Conservation (phyloP, 2,888 invertebrate genomes). For the Tortricodes alternella region DNA sequence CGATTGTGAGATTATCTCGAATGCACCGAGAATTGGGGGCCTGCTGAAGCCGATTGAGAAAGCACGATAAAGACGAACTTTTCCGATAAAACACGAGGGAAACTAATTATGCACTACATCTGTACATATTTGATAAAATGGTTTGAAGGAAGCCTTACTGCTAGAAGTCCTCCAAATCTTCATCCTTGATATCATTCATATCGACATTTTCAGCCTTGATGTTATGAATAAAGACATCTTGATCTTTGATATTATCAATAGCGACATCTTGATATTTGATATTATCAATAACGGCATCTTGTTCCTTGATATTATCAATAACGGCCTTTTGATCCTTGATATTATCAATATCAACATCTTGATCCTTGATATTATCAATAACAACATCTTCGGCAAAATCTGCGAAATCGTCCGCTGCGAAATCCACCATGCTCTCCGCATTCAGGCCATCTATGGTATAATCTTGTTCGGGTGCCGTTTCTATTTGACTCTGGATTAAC, state of each 20-base stretch:
- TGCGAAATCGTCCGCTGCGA: not conserved
- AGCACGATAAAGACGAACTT: no score
- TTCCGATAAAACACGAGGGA: no score
- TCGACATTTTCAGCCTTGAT: slow-evolving; percentile 28
- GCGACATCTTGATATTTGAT: no score
- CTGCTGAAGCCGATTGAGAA: no score
- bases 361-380: not conserved
- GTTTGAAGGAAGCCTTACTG: not conserved
- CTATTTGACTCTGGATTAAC: slow-evolving; percentile 10
- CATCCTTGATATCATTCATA: slow-evolving; percentile 40
- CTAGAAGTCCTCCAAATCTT: slow-evolving; percentile 63
- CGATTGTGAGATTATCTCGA: no score
- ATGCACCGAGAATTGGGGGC: no score
- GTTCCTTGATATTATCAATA: slow-evolving; percentile 25
- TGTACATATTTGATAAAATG: not conserved
- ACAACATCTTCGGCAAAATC: not conserved
- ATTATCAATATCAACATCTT: slow-evolving; percentile 26
- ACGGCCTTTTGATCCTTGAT: slow-evolving; percentile 1
- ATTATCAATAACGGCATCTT: slow-evolving; percentile 16
- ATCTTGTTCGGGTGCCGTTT: not conserved
- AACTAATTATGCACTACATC: no score
- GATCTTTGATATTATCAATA: no score
- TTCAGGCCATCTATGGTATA: not conserved
- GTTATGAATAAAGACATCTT: no score
- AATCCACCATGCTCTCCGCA: not conserved